phyloP scores from a whole-genome alignment of 2,888 invertebrate species.

The Diplolepis rosae region DNA sequence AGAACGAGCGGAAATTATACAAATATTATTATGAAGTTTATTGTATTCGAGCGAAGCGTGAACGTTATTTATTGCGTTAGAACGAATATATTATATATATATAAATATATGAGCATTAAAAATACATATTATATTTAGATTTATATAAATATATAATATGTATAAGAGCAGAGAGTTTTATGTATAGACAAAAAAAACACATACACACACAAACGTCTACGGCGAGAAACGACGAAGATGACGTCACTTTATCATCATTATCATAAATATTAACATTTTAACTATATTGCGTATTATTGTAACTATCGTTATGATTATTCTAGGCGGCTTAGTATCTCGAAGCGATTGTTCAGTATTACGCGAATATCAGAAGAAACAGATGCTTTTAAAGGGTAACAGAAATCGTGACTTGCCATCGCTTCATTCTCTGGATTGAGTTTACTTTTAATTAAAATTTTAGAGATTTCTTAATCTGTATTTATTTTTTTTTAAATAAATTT shows the following conservation, averaged over 20 bases:
- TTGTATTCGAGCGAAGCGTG: constrained; percentile 41
- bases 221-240: constrained; percentile 37
- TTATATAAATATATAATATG: constrained; percentile 52
- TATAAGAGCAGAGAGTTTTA: constrained; percentile 58
- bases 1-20: constrained; percentile 35
- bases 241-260: constrained; percentile 29
- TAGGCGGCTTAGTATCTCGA: constrained; percentile 43
- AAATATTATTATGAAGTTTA: constrained; percentile 39
- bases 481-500: constrained; percentile 3
- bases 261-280: constrained; percentile 15
- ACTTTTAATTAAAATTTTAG: too few relatives aligned
- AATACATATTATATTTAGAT: constrained; percentile 59
- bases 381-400: constrained; percentile 13
- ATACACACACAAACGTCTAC: constrained; percentile 41
- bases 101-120: constrained; percentile 52
- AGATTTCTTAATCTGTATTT: too few relatives aligned
- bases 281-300: constrained; percentile 30
- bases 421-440: constrained; percentile 20
- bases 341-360: constrained; percentile 47
- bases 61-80: constrained; percentile 57
- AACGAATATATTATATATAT: constrained; percentile 57
- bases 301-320: constrained; percentile 44
- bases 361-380: constrained; percentile 13
- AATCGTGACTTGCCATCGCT: constrained; percentile 27
- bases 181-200: constrained; percentile 51